Conservation (phyloP, 2,113 vertebrate species). For the Oncorhynchus masou region DNA sequence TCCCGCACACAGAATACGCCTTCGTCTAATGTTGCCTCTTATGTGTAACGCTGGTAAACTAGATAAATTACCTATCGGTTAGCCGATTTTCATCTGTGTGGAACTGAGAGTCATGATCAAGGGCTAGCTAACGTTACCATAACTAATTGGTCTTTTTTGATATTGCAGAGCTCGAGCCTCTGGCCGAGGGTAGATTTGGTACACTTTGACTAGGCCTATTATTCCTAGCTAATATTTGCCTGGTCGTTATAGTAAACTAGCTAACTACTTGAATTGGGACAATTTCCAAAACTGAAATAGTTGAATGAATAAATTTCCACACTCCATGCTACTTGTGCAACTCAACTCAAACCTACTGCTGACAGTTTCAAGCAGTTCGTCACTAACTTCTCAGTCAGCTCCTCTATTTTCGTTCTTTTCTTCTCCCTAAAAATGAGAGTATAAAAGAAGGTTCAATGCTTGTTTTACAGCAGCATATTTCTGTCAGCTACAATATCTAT, state of each 20-base stretch:
- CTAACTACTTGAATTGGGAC: neutral
- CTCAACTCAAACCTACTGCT: constrained; percentile 65
- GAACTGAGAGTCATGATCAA: too few species aligned
- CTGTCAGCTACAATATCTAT: constrained; percentile 31
- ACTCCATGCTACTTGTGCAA: constrained; percentile 58
- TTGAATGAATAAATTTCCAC: neutral
- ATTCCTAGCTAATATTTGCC: neutral
- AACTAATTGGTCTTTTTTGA: too few species aligned
- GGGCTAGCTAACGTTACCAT: too few species aligned
- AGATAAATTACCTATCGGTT: too few species aligned
- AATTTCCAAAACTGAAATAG: neutral
- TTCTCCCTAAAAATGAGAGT: constrained; percentile 90
- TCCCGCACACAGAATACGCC: too few species aligned
- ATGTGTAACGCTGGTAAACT: too few species aligned
- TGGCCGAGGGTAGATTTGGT: too few species aligned
- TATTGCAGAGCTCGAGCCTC: too few species aligned
- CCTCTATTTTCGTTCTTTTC: constrained; percentile 99
- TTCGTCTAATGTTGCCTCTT: too few species aligned
- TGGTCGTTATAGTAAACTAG: too few species aligned
- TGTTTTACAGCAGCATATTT: neutral
- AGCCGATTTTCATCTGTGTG: too few species aligned
- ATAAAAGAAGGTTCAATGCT: constrained; percentile 78
- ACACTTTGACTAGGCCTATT: too few species aligned
- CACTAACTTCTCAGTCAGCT: constrained; percentile 98
- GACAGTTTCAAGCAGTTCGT: constrained; percentile 75